phyloP scores from a whole-genome alignment of 2,797 vertebrate species.

The Prunella strophiata region DNA sequence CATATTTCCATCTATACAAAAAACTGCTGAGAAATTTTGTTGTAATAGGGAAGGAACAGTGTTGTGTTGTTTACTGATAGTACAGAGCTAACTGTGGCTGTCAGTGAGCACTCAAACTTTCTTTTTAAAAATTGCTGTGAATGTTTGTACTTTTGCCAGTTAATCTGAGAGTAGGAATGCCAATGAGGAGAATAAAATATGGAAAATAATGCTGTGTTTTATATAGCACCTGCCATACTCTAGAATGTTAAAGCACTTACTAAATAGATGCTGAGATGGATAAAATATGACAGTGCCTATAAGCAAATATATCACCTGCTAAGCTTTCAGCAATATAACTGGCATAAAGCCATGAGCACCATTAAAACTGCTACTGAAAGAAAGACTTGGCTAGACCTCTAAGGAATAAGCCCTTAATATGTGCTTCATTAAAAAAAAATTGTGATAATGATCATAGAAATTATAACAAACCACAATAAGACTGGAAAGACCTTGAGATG shows the following conservation, averaged over 20 bases:
- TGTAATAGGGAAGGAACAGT: neutral
- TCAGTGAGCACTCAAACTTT: neutral
- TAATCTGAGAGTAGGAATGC: constrained; percentile 18
- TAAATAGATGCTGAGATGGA: constrained; percentile 26
- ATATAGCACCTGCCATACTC: constrained; percentile 26
- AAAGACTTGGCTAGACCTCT: neutral
- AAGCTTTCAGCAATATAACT: neutral
- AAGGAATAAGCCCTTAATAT: neutral
- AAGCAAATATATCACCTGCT: constrained; percentile 39
- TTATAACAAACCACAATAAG: neutral
- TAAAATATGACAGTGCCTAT: constrained; percentile 37
- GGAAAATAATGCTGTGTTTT: constrained; percentile 55
- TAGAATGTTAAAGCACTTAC: constrained; percentile 13
- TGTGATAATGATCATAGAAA: neutral
- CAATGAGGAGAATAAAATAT: constrained; percentile 20
- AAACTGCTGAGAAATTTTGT: neutral
- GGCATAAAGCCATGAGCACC: neutral
- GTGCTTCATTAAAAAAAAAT: neutral
- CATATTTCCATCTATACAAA: neutral
- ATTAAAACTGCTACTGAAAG: neutral
- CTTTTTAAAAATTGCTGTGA: neutral
- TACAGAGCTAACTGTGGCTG: neutral
- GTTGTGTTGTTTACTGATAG: neutral
- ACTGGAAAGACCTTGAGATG: neutral
- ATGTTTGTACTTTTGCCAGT: constrained; percentile 35